phyloP scores from a whole-genome alignment of 92 coral and sea anemone species.

The Zoanthus gigantus region DNA sequence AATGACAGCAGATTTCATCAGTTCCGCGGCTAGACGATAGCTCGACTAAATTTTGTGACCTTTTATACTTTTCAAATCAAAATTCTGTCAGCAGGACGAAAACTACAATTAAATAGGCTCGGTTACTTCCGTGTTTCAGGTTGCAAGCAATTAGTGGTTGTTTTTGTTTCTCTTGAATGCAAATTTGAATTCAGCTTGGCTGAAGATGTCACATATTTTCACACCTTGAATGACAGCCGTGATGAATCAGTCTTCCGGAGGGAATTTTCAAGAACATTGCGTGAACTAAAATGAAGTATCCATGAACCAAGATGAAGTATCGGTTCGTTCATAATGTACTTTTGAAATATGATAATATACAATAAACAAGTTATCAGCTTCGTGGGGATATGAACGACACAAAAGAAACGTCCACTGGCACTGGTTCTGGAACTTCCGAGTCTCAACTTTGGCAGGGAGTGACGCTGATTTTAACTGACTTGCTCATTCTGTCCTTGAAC shows the following conservation, averaged over 20 bases:
- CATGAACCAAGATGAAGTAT: not conserved
- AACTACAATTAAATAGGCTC: not conserved
- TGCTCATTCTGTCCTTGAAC: slow-evolving; percentile 58
- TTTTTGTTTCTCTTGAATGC: not conserved
- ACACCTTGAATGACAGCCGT: slow-evolving; percentile 11
- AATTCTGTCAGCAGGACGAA: not conserved
- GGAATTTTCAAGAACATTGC: slow-evolving; percentile 25
- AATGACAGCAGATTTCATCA: not conserved
- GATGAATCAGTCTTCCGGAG: slow-evolving; percentile 22
- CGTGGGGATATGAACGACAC: slow-evolving; percentile 1
- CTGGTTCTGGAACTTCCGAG: not conserved
- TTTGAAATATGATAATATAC: not conserved
- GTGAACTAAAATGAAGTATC: not conserved
- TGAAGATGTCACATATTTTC: slow-evolving; percentile 3
- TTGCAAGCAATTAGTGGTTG: not conserved
- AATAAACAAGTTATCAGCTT: not conserved
- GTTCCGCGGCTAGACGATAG: not conserved
- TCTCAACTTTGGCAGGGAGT: slow-evolving; percentile 41
- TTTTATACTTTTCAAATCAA: not conserved
- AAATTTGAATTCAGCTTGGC: not conserved
- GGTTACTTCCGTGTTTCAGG: slow-evolving; percentile 20
- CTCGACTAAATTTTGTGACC: not conserved
- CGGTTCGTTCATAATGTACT: not conserved
- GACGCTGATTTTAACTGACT: slow-evolving; percentile 51
- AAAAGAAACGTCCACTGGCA: not conserved